Conservation (phyloP, 2,888 invertebrate species). For the Serrognathus titanus region DNA sequence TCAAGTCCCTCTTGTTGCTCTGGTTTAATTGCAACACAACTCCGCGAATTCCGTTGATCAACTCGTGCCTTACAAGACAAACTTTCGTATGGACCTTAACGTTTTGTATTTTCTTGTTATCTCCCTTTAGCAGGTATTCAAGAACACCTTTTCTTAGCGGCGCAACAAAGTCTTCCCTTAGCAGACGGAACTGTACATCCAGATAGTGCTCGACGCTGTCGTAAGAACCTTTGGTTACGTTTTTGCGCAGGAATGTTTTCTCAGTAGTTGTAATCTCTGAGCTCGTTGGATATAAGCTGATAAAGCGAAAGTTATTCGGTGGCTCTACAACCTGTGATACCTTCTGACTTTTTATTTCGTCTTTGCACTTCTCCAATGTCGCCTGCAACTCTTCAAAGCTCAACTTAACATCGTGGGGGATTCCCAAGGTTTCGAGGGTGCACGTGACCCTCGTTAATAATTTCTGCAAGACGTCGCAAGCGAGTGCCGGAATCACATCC, state of each 20-base stretch:
- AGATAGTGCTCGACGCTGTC: constrained; percentile 67
- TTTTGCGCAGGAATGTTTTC: constrained; percentile 53
- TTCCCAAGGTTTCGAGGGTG: constrained; percentile 28
- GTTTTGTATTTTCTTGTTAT: constrained; percentile 4
- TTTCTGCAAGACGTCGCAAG: constrained; percentile 34
- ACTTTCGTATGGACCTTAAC: constrained; percentile 21
- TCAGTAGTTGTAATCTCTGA: constrained; percentile 41
- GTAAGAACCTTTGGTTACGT: constrained; percentile 62
- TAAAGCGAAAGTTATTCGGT: constrained; percentile 53
- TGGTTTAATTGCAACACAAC: not conserved
- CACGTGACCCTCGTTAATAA: constrained; percentile 30
- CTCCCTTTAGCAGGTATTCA: constrained; percentile 23
- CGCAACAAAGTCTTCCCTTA: constrained; percentile 76
- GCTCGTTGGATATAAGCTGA: constrained; percentile 54
- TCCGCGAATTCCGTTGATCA: not conserved
- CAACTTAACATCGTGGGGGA: constrained; percentile 26
- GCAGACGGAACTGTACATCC: constrained; percentile 71
- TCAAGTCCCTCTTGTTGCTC: not conserved
- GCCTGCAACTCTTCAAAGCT: constrained; percentile 42
- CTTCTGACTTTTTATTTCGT: constrained; percentile 34
- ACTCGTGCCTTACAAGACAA: not conserved
- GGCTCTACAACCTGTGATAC: constrained; percentile 49
- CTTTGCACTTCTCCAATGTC: constrained; percentile 33
- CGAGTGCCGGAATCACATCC: constrained; percentile 35
- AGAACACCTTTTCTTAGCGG: constrained; percentile 67